Evolutionary conservation across 2,888 invertebrate species (phyloP).

Genomic region (Phortica okadai): DNA sequence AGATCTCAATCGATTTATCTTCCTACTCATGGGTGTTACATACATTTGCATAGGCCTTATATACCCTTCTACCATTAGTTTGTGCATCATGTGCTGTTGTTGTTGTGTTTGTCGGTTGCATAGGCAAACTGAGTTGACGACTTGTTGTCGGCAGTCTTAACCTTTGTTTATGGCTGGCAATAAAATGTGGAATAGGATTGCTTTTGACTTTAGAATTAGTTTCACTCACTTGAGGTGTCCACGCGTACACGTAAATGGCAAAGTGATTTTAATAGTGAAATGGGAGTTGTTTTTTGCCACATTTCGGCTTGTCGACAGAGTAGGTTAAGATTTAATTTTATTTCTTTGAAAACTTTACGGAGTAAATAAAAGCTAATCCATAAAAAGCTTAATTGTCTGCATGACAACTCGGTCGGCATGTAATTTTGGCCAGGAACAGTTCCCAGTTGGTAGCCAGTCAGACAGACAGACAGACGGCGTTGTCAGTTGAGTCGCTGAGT

Average conservation of each 20-base stretch:
- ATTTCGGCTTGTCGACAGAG: neutral
- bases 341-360: neutral
- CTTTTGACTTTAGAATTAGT: slow-evolving; percentile 18
- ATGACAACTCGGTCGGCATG: slow-evolving; percentile 20
- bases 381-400: slow-evolving; percentile 28
- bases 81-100: neutral
- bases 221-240: neutral
- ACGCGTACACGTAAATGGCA: neutral
- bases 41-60: too few species aligned
- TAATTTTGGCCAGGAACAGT: slow-evolving; percentile 6
- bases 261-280: neutral
- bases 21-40: too few species aligned
- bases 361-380: neutral
- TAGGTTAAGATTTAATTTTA: neutral
- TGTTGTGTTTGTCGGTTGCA: neutral
- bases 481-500: slow-evolving; percentile 8
- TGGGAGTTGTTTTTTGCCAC: neutral
- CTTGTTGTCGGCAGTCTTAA: neutral
- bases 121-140: neutral
- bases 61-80: too few species aligned
- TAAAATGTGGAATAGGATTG: neutral
- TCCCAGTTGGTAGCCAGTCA: slow-evolving; percentile 25
- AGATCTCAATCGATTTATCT: too few species aligned
- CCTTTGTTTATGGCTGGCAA: neutral
- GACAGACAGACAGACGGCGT: neutral